These are phyloP conservation scores for Gobio gobio DNA, from an alignment of 2,113 vertebrate genomes.

Conservation along the genomic window DNA sequence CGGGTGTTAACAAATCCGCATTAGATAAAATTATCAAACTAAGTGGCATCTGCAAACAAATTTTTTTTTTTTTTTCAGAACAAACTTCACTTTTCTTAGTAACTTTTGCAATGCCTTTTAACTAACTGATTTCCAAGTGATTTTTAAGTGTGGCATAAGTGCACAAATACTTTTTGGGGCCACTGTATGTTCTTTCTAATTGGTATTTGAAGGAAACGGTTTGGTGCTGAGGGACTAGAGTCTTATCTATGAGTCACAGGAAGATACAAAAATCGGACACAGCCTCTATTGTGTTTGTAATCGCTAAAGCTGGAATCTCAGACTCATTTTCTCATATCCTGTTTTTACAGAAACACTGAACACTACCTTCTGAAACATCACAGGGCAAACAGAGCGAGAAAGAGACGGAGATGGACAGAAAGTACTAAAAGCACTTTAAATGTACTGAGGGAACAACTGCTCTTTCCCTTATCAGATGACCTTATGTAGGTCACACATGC, in stretches of 20 bases:
- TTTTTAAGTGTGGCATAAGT: neutral
- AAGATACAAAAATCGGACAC: conserved; percentile 28
- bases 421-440: neutral
- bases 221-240: neutral
- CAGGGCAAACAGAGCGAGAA: neutral
- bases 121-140: neutral
- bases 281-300: conserved; percentile 41
- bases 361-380: conserved; percentile 34
- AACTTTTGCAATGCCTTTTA: neutral
- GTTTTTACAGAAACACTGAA: conserved; percentile 45
- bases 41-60: neutral
- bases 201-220: neutral
- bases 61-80: neutral
- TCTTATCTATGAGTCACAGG: conserved; percentile 32
- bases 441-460: conserved; percentile 38
- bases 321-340: conserved; percentile 49
- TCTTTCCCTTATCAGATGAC: conserved; percentile 34
- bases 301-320: conserved; percentile 33
- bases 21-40: neutral
- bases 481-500: conserved; percentile 15
- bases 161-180: neutral
- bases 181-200: neutral
- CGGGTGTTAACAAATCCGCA: neutral
- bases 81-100: neutral
- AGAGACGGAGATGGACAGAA: neutral